Conservation (phyloP, 2,113 vertebrate species). For the Carassius auratus region DNA sequence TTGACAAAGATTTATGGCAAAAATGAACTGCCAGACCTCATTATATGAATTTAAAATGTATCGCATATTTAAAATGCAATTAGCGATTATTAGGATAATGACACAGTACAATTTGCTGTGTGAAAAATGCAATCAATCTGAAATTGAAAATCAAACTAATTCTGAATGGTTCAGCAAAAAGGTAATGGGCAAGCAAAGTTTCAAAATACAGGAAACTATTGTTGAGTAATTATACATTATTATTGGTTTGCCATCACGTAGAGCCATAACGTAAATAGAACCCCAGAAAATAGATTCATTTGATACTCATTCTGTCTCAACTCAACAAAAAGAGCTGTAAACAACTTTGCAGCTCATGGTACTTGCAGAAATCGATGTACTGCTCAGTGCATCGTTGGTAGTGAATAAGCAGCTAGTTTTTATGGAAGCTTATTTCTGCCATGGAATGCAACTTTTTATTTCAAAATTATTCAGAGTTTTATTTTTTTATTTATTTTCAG, state of each 20-base stretch:
- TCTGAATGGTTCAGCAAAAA: slow-evolving; percentile 55
- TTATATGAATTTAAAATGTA: slow-evolving; percentile 74
- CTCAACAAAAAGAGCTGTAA: slow-evolving; percentile 17
- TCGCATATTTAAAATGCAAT: slow-evolving; percentile 80
- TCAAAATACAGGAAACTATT: slow-evolving; percentile 59
- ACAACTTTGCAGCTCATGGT: neutral
- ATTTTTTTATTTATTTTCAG: too few relatives aligned
- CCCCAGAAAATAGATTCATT: slow-evolving; percentile 12
- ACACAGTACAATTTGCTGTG: slow-evolving; percentile 66
- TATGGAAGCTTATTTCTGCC: too few relatives aligned
- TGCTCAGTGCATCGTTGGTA: neutral
- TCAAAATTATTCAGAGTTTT: neutral
- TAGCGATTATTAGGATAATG: slow-evolving; percentile 76
- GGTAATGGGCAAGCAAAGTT: slow-evolving; percentile 56
- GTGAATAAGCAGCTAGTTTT: neutral
- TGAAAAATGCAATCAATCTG: slow-evolving; percentile 58
- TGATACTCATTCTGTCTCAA: slow-evolving; percentile 4
- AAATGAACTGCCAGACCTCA: slow-evolving; percentile 71
- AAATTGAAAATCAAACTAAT: slow-evolving; percentile 65
- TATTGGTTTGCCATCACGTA: slow-evolving; percentile 58
- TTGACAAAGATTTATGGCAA: slow-evolving; percentile 74
- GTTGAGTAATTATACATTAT: slow-evolving; percentile 61
- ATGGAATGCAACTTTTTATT: neutral
- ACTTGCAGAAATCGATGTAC: neutral
- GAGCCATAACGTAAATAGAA: slow-evolving; percentile 7